Percentiles rank a stretch among this genome's conserved stretches.
Conservation (phyloP, 2,888 invertebrate genomes). For the Perithous albicinctus region DNA sequence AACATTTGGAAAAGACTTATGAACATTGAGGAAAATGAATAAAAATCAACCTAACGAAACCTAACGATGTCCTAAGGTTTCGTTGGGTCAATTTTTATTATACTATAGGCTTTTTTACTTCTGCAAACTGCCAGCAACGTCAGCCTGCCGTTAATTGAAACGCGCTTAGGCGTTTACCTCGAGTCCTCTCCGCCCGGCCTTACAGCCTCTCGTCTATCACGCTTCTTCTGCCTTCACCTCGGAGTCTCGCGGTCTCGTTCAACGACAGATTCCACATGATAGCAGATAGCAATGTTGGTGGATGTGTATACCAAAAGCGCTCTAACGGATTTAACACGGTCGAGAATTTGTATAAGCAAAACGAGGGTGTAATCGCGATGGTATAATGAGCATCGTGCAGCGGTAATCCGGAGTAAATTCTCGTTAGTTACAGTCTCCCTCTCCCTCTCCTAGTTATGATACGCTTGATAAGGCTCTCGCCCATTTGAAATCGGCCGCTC, state of each 20-base stretch:
- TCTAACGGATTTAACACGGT: conserved; percentile 32
- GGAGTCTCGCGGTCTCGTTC: conserved; percentile 46
- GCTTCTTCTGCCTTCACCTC: conserved; percentile 35
- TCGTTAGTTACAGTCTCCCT: conserved; percentile 46
- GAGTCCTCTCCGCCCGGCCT: conserved; percentile 10
- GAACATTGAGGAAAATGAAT: too few relatives aligned
- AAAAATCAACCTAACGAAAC: too few relatives aligned
- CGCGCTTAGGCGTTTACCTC: conserved; percentile 62
- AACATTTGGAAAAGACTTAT: neutral
- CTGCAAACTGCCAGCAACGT: neutral
- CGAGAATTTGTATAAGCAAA: neutral
- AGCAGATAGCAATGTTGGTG: conserved; percentile 1
- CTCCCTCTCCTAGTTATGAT: neutral
- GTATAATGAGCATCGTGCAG: conserved; percentile 60
- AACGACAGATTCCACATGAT: conserved; percentile 49
- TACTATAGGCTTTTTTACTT: too few relatives aligned
- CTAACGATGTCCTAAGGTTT: too few relatives aligned
- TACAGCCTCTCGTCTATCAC: conserved; percentile 44
- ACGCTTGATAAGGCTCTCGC: conserved; percentile 1
- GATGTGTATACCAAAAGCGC: conserved; percentile 2
- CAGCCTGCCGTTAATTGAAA: conserved; percentile 65
- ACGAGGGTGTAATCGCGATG: conserved; percentile 41
- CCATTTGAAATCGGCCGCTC: conserved; percentile 4
- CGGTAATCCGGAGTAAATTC: conserved; percentile 54
- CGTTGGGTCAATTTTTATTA: too few relatives aligned